Base-by-base conservation (phyloP, 2,888 invertebrate genomes). In the Drosophila macrospina region DNA sequence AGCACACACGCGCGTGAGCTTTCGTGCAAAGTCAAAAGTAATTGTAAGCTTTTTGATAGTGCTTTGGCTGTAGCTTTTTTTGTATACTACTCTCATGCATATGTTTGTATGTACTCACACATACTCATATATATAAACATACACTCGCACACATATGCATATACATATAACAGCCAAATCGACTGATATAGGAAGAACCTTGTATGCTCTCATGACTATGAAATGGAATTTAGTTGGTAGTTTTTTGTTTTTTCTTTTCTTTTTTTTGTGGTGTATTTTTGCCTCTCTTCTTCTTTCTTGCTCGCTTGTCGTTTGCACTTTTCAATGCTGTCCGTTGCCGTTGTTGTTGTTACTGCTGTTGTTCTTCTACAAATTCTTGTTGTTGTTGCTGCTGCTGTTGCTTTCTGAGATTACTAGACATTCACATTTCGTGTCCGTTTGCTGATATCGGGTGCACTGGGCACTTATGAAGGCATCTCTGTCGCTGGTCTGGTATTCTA, bases 181-280 rank as follows among this genome's bases (percentile, higher is more conserved):
- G 78, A 79, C 76, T 83, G 89, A 90, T 87, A 90, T 90, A 91
- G 91, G 91, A 91, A 91, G 91, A 91, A 91, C 91, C 91, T 91
- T 91, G 91, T 86, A 71, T 63, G 73, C 75, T 87, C 78, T 84
- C 78, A 89, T 89, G 83, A 84, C 89, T 89, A 89, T 88, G 89
- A 80, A 90, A 84, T 87, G 88, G 90, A 85, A 90, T 89, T 87
- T 84, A 81, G 80, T 86, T 77, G 73, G 62, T 78, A 69, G 69
- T 80, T 75, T 74, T 75, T 69, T 51, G 63, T 66, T 56, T 71
- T 20, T 3, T 20, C 63, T 66, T 56, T 71, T n/a, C n/a, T n/a
- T n/a, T n/a, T n/a, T n/a, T n/a, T n/a, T n/a, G n/a, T n/a, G n/a
- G 59, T 60, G 48, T 37, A 36, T 57, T 66, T 52, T 36, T 55